Base-by-base conservation (phyloP, 2,797 vertebrate species). In the Eremophila alpestris region DNA sequence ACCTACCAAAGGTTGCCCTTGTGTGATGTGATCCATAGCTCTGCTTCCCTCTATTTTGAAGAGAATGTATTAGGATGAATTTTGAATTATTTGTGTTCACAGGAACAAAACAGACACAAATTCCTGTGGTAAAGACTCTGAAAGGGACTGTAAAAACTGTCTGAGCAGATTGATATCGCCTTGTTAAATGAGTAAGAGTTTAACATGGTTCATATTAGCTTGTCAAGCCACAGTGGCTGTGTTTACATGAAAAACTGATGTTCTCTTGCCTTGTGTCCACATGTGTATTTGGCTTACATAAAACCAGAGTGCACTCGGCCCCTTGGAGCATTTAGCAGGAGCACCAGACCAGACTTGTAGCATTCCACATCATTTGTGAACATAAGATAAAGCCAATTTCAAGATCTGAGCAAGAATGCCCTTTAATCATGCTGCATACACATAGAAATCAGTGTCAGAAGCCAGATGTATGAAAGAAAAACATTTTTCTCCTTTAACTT, bases 261-360 rank as follows among this genome's bases (percentile, higher is more conserved):
- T 91, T 92, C 87, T 88, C 40, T 83, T 91, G 87, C 94, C 76
- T 91, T 91, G 85, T 13, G 6, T 96, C 87, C 94, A 86, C 93
- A 75, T 92, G 91, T 94, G 10, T 89, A 36, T 58, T 91, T 91
- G 82, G 65, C 91, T 95, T 94, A 64, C 89, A 81, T 95, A 95
- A 95, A 95, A 80, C 65, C 65, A 40, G 69, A 81, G 69, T 55
- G 65, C 18, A 4, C 60, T 89, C 8, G 49, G 69, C 82, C 54
- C 87, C 65, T 81, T 89, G 79, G 41, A 94, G 76, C 62, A 64
- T 86, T 95, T 92, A 77, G 46, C 27, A 10, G 63, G 68, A 93
- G 76, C 87, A 94, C 96, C 93, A 94, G 94, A 96, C 93, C 85
- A 96, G 94, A 93, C 96, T 94, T 93, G 94, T 94, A 94, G 91